These are phyloP conservation scores for Caenorhabditis zanzibari DNA, from an alignment of 2,888 invertebrate genomes.

Conservation along the genomic window DNA sequence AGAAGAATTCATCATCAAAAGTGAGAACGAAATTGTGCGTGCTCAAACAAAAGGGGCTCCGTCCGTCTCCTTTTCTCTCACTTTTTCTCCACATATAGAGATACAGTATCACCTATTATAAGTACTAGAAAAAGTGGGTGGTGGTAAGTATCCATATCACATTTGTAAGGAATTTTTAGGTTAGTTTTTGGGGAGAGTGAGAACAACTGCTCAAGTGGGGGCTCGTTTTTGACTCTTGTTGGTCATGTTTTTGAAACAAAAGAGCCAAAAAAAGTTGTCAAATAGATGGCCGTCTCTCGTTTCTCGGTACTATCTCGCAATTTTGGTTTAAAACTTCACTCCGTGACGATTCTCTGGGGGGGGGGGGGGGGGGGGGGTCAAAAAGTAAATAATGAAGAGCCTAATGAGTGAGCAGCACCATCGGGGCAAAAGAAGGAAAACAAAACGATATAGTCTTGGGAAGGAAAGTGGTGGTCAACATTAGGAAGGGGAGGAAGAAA, in stretches of 20 bases:
- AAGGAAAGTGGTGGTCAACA: neutral
- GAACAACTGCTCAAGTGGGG: neutral
- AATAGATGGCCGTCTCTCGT: neutral
- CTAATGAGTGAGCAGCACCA: conserved; percentile 56
- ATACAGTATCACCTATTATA: neutral
- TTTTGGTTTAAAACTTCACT: neutral
- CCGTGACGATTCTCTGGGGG: neutral
- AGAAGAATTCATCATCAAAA: neutral
- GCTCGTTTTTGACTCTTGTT: neutral
- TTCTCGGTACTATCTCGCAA: conserved; percentile 5
- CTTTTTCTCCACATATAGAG: too few species aligned
- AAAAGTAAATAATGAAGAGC: conserved; percentile 44
- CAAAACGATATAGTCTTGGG: conserved; percentile 27
- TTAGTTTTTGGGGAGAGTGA: neutral
- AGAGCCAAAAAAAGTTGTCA: conserved; percentile 1
- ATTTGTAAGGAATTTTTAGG: neutral
- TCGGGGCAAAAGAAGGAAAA: conserved; percentile 5
- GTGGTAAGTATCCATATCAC: neutral
- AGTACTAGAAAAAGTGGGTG: neutral
- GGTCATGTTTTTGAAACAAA: conserved; percentile 44
- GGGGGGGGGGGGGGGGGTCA: conserved; percentile 36
- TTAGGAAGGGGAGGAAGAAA: neutral
- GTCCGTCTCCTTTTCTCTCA: too few species aligned
- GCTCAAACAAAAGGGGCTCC: conserved; percentile 50
- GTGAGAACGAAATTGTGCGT: conserved; percentile 18